Conservation (phyloP, 2,797 vertebrate genomes). For the Peromyscus aztecus region DNA sequence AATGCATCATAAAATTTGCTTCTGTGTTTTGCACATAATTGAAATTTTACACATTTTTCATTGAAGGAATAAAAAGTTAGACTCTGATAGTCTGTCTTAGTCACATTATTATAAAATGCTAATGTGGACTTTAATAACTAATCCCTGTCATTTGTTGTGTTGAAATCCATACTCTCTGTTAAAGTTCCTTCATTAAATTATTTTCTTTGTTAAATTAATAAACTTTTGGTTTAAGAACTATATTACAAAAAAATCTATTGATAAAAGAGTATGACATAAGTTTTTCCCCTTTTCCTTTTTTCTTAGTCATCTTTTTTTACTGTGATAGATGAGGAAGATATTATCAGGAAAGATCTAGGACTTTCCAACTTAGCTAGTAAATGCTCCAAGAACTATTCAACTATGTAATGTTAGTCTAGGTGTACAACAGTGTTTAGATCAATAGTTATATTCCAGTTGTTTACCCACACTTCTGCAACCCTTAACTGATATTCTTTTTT, state of each 20-base stretch:
- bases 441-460: not conserved
- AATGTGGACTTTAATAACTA: too few species aligned
- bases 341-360: not conserved
- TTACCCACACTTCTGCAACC: not conserved
- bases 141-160: too few species aligned
- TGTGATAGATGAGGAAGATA: not conserved
- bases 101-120: too few species aligned
- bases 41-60: too few species aligned
- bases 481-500: not conserved
- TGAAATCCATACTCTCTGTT: too few species aligned
- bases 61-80: too few species aligned
- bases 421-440: not conserved
- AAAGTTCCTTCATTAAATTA: too few species aligned
- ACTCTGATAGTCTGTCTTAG: too few species aligned
- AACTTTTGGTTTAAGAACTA: too few species aligned
- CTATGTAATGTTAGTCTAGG: not conserved
- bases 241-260: not conserved
- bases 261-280: not conserved
- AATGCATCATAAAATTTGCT: too few species aligned
- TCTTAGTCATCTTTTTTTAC: not conserved
- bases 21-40: too few species aligned
- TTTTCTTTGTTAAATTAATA: too few species aligned
- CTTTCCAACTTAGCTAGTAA: not conserved
- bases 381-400: not conserved
- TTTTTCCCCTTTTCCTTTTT: not conserved